These are phyloP conservation scores for Brachionus rubens DNA, from an alignment of 1,140 invertebrate species.

Conservation along the genomic window DNA sequence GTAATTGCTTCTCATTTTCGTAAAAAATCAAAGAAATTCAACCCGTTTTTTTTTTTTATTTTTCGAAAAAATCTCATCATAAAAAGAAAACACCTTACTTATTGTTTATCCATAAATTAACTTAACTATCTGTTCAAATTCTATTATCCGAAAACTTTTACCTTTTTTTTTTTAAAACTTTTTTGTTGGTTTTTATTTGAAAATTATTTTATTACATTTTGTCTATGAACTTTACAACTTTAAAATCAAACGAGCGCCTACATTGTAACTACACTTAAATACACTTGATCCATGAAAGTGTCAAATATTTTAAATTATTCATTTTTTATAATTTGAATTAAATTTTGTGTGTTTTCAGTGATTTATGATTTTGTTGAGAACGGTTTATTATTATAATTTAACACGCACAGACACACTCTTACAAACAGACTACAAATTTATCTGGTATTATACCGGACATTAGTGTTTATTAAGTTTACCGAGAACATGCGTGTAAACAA, in stretches of 20 bases:
- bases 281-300: constrained; percentile 35
- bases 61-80: background rate
- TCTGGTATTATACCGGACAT: constrained; percentile 21
- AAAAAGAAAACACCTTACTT: constrained; percentile 34
- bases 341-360: background rate
- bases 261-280: background rate
- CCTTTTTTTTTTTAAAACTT: background rate
- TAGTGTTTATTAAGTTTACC: background rate
- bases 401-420: background rate
- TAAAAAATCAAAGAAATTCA: constrained; percentile 32
- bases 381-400: background rate
- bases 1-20: constrained; percentile 26
- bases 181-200: too few species aligned
- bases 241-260: constrained; percentile 9
- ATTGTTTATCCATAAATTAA: constrained; percentile 44
- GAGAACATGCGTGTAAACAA: constrained; percentile 34
- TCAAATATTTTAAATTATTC: background rate
- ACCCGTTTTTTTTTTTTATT: background rate
- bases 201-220: constrained; percentile 27
- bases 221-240: constrained; percentile 37
- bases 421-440: background rate
- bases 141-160: constrained; percentile 40
- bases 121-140: constrained; percentile 43
- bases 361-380: constrained; percentile 19
- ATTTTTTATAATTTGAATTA: background rate